These are phyloP conservation scores for Siniperca obscura DNA, from an alignment of 2,797 vertebrate species.

Conservation along the genomic window DNA sequence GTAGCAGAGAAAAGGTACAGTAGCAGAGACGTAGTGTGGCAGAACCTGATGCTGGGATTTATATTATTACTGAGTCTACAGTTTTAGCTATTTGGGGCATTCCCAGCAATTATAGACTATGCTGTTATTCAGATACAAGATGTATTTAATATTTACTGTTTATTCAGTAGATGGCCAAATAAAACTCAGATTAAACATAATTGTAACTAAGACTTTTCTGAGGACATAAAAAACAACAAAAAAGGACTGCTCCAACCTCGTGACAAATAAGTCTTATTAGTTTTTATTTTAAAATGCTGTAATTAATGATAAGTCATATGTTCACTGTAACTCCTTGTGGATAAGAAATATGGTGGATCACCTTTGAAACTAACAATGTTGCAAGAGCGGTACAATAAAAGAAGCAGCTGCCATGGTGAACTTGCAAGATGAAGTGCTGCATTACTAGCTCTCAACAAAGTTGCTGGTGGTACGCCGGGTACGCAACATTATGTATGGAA, in stretches of 20 bases:
- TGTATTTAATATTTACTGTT: constrained; percentile 23
- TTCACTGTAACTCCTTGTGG: background rate
- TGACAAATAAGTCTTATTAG: background rate
- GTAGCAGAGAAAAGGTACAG: constrained; percentile 57
- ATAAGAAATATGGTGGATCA: background rate
- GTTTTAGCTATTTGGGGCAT: background rate
- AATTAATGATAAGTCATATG: background rate
- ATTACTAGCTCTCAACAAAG: background rate
- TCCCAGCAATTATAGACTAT: background rate
- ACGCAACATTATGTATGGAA: background rate
- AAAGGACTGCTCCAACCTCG: background rate
- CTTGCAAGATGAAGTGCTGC: background rate
- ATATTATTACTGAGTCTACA: background rate
- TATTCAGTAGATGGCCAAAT: background rate
- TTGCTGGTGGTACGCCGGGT: too few species aligned
- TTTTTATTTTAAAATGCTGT: background rate
- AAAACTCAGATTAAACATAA: constrained; percentile 13
- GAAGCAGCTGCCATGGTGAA: background rate
- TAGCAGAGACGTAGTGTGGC: constrained; percentile 54
- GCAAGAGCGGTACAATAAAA: background rate
- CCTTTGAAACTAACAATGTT: background rate
- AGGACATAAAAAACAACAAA: background rate
- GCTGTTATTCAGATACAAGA: background rate
- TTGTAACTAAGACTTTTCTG: background rate
- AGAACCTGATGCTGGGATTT: constrained; percentile 58